phyloP scores from a whole-genome alignment of 2,113 vertebrate genomes.

The Suricata suricatta region DNA sequence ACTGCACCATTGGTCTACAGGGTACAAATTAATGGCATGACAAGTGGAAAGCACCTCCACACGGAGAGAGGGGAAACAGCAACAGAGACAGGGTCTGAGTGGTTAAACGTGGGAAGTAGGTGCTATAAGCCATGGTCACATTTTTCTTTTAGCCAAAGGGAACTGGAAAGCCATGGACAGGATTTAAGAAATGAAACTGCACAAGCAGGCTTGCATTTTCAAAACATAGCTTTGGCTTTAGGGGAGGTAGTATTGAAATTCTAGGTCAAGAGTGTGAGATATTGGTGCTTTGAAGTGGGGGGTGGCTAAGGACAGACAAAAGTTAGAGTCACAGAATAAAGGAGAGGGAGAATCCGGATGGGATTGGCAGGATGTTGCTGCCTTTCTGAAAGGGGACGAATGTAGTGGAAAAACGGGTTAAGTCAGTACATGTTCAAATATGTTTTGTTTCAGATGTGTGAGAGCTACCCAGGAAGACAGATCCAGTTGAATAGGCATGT shows the following conservation, averaged over 20 bases:
- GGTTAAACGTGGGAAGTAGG: not conserved
- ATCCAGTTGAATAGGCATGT: not conserved
- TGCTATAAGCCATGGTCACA: not conserved
- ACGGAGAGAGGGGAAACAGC: not conserved
- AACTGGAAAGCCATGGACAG: not conserved
- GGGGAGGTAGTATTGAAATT: not conserved
- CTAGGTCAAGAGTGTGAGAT: not conserved
- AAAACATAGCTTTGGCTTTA: not conserved
- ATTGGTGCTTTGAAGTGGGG: not conserved
- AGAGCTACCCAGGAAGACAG: not conserved
- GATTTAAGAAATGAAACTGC: not conserved
- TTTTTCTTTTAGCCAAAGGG: not conserved
- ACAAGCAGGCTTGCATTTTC: not conserved
- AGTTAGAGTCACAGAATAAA: not conserved
- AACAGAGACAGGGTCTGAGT: not conserved
- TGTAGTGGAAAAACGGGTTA: not conserved
- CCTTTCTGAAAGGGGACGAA: not conserved
- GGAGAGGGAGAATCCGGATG: rapidly evolving
- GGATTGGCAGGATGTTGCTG: not conserved
- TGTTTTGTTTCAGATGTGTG: not conserved
- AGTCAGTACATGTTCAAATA: not conserved
- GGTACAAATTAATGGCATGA: not conserved
- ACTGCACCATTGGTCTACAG: not conserved
- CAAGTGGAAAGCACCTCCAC: not conserved
- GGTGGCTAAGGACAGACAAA: not conserved